Evolutionary conservation across 2,113 vertebrate species (phyloP).

Genomic region (Etheostoma spectabile): DNA sequence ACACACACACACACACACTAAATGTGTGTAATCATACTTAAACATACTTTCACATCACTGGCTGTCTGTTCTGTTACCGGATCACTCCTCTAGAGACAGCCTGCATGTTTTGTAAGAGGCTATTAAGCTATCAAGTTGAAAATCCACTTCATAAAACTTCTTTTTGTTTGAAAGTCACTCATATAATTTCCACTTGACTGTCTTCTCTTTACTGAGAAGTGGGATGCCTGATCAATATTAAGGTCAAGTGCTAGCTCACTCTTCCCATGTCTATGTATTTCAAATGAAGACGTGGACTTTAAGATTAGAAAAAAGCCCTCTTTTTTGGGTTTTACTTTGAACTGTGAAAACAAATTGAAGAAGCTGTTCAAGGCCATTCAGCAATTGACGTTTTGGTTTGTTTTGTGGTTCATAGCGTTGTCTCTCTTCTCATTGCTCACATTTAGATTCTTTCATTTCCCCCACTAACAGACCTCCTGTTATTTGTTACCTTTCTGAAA

Average conservation of each 20-base stretch:
- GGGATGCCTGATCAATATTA: background rate
- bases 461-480: background rate
- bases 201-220: background rate
- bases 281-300: background rate
- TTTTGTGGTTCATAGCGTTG: background rate
- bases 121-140: background rate
- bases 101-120: background rate
- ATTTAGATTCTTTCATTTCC: background rate
- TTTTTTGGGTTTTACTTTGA: background rate
- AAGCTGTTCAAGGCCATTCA: background rate
- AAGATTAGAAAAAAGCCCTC: background rate
- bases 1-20: background rate
- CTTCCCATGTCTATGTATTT: background rate
- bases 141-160: background rate
- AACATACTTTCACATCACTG: background rate
- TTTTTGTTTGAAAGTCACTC: background rate
- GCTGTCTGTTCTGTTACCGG: background rate
- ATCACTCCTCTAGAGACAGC: background rate
- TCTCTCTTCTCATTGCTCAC: background rate
- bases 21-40: background rate
- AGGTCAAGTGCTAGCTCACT: background rate
- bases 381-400: background rate
- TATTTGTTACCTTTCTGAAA: background rate
- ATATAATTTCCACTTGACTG: background rate
- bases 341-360: background rate